Conservation (phyloP, 2,113 vertebrate genomes). For the Protobothrops flavoviridis region DNA sequence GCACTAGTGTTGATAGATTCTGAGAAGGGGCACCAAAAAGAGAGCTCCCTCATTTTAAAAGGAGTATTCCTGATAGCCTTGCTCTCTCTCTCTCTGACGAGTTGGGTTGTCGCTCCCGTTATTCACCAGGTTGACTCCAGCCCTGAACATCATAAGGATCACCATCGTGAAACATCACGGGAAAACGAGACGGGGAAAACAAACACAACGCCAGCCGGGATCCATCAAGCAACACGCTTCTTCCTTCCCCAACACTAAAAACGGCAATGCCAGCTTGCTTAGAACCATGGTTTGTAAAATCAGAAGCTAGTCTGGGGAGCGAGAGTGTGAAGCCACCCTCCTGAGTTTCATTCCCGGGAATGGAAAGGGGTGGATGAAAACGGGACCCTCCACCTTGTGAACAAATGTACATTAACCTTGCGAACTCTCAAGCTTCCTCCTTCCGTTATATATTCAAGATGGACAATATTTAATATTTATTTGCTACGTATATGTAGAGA, state of each 20-base stretch:
- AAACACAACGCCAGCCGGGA: neutral
- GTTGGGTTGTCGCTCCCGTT: neutral
- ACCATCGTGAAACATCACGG: neutral
- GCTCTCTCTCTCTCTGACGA: no score
- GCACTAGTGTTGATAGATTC: neutral
- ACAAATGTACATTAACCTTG: neutral
- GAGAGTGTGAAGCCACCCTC: neutral
- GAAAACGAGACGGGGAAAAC: neutral
- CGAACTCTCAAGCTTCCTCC: no score
- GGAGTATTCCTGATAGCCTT: neutral
- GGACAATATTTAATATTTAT: no score
- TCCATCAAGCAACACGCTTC: neutral
- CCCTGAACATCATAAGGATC: neutral
- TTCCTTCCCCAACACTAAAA: neutral
- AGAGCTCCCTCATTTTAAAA: neutral
- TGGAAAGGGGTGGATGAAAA: neutral
- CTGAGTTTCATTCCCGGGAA: neutral
- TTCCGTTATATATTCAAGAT: no score
- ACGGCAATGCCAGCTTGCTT: neutral
- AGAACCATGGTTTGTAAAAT: neutral
- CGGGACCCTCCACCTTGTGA: neutral
- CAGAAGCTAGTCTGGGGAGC: neutral
- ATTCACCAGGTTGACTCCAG: no score
- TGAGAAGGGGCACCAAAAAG: neutral
- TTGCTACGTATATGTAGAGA: no score